A percentile compares a stretch with the other conserved stretches of the same genome.
Evolutionary conservation across 2,797 vertebrate genomes (phyloP).

Genomic region (Artibeus jamaicensis): DNA sequence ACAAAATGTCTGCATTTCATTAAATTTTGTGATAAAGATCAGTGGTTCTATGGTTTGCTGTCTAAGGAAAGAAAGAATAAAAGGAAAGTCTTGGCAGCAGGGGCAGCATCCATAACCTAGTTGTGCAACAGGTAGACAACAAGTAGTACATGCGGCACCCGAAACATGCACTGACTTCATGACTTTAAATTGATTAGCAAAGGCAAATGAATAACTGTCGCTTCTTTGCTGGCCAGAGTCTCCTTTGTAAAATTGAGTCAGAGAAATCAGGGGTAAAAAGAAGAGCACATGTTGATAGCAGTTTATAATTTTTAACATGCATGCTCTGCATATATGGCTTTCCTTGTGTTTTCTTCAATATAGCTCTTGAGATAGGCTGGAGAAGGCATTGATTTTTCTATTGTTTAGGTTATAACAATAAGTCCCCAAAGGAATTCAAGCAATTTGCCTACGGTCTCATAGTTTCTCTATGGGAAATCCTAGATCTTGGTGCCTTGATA

Average conservation of each 20-base stretch:
- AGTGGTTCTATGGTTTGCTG: neutral
- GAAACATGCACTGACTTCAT: neutral
- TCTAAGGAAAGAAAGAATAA: neutral
- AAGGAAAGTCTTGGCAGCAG: neutral
- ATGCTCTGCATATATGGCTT: neutral
- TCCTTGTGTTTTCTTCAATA: neutral
- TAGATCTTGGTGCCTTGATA: neutral
- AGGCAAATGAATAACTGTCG: constrained; percentile 11
- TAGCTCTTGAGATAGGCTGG: neutral
- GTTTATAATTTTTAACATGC: neutral
- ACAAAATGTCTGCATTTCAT: constrained; percentile 41
- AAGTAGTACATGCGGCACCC: neutral
- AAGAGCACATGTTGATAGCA: neutral
- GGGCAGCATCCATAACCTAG: neutral
- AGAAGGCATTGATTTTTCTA: neutral
- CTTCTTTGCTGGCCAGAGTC: neutral
- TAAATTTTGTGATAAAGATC: constrained; percentile 56
- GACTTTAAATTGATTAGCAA: neutral
- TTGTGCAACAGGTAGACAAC: neutral
- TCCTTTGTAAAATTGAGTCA: neutral
- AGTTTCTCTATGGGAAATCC: neutral
- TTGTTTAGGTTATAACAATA: neutral
- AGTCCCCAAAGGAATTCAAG: neutral
- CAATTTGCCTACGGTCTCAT: neutral
- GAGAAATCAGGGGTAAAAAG: neutral